phyloP scores from a whole-genome alignment of 2,113 vertebrate genomes.

The Bubo bubo region DNA sequence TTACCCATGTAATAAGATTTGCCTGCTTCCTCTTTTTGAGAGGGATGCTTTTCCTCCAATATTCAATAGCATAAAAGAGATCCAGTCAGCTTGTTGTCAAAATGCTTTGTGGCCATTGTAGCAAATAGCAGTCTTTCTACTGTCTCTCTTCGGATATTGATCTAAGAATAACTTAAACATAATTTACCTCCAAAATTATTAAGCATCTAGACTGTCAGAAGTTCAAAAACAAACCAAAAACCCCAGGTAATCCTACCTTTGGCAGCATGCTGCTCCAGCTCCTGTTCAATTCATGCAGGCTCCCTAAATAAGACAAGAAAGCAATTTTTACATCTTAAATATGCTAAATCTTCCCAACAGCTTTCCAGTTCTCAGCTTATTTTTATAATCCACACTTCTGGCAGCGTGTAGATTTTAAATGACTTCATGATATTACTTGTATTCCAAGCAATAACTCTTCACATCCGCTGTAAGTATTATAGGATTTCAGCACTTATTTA shows the following conservation, averaged over 20 bases:
- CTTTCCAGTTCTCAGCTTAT: not conserved
- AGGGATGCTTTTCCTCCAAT: not conserved
- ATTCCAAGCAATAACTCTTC: slow-evolving; percentile 5
- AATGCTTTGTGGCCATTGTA: not conserved
- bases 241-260: not conserved
- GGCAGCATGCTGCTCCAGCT: not conserved
- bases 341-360: slow-evolving; percentile 34
- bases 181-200: not conserved
- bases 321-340: slow-evolving; percentile 25
- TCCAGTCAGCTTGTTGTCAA: not conserved
- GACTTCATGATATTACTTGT: slow-evolving; percentile 24
- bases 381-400: slow-evolving; percentile 34
- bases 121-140: not conserved
- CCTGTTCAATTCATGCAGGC: not conserved
- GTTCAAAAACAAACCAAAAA: not conserved
- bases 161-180: not conserved
- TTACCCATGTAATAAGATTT: not conserved
- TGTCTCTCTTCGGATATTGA: not conserved
- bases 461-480: not conserved
- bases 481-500: slow-evolving; percentile 23
- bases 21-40: not conserved
- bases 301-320: not conserved
- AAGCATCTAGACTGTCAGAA: not conserved
- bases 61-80: not conserved
- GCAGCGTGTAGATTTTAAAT: slow-evolving; percentile 20